These are phyloP conservation scores for Zygaena filipendulae DNA, from an alignment of 2,888 invertebrate genomes.

Conservation along the genomic window DNA sequence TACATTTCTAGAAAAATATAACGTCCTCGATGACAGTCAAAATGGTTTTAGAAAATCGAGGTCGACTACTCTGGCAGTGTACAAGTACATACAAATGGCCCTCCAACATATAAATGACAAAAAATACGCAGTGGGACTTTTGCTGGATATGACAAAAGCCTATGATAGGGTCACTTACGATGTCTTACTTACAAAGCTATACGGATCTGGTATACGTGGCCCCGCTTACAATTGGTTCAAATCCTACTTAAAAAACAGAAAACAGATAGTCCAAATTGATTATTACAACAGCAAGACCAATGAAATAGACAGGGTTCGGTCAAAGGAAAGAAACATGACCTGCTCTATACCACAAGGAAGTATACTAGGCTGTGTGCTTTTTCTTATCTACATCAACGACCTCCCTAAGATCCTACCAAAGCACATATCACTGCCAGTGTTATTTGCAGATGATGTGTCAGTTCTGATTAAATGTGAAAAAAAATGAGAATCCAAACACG, in stretches of 20 bases:
- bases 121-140: constrained; percentile 11
- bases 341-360: too few relatives aligned
- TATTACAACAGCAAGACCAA: too few relatives aligned
- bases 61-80: constrained; percentile 12
- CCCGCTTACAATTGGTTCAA: constrained; percentile 9
- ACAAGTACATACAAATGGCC: constrained; percentile 9
- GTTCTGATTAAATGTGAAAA: too few relatives aligned
- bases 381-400: too few relatives aligned
- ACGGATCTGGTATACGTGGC: constrained; percentile 12
- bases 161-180: constrained; percentile 13
- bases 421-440: too few relatives aligned
- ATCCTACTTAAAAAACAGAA: constrained; percentile 10
- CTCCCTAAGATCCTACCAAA: too few relatives aligned
- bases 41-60: constrained; percentile 3
- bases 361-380: too few relatives aligned
- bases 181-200: constrained; percentile 11
- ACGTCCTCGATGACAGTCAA: constrained; percentile 1
- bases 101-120: constrained; percentile 11
- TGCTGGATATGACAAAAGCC: constrained; percentile 16
- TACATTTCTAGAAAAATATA: background rate
- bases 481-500: too few relatives aligned
- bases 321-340: too few relatives aligned
- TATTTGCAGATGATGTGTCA: too few relatives aligned
- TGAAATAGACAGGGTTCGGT: too few relatives aligned
- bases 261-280: too few relatives aligned